Base-by-base conservation (phyloP, 2,113 vertebrate genomes). In the Xiphias gladius region DNA sequence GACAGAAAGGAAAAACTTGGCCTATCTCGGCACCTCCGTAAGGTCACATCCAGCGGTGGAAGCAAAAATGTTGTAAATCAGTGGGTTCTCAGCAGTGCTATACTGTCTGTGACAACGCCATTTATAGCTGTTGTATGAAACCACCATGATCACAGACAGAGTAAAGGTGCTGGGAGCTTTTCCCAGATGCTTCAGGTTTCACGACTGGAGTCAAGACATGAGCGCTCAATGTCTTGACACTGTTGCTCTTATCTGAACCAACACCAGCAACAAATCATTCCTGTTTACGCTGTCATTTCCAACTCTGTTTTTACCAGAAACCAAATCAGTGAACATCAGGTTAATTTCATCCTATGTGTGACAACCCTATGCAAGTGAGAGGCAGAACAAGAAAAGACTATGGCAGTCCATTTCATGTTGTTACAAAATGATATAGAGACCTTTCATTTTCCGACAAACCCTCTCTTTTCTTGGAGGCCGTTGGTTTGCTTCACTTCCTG, bases 361-460 rank as follows among this genome's bases (percentile, higher is more conserved):
- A 16, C 50, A 66, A 52, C 7, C 54, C 7, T 20, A 64, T 79
- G 72, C 57, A 80, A 84, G 71, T 30, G 2, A 89, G 55, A 69
- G n/a, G 76, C 35, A 68, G 84, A 77, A 70, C 39, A 35, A 39
- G 37, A 78, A 69, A 72, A 66, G 35, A 74, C 67, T 9, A 30
- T 57, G 71, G 41, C 76, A 75, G 74, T 87, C 65, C 43, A 77
- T 80, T 89, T 91, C 89, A 86, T 86, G 82, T 89, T 89, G 83
- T 77, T 70, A 80, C 46, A 83, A 82, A 79, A 80, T 4, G 67
- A 59, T 24, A 37, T 26, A 55, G 41, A 74, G 52, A 77, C 61
- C 76, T 59, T 73, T 37, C 35, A 69, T 81, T 83, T 88, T 71
- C 70, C 70, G 59, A 48, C 59, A 41, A 61, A 67, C 8, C 68